These are phyloP conservation scores for Mus caroli DNA, from an alignment of 2,797 vertebrate species.

Conservation along the genomic window DNA sequence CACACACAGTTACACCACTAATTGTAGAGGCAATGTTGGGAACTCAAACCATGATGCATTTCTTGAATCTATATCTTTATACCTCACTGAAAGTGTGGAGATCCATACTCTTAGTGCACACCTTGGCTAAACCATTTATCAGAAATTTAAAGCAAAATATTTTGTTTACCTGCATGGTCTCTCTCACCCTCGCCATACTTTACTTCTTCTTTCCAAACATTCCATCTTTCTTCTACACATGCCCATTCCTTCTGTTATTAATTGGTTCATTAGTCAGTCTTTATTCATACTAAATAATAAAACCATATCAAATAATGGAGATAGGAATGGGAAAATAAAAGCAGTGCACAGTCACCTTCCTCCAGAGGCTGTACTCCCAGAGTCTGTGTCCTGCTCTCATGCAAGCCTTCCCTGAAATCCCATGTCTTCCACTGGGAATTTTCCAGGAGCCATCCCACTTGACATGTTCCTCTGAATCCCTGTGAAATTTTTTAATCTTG, in stretches of 20 bases:
- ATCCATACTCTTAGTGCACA: background rate
- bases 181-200: background rate
- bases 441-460: background rate
- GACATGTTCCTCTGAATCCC: slow-evolving; percentile 19
- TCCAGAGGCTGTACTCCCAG: background rate
- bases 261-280: background rate
- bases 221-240: background rate
- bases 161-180: background rate
- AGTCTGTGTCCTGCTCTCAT: background rate
- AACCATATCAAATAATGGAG: background rate
- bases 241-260: background rate
- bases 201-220: background rate
- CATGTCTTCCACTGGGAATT: background rate
- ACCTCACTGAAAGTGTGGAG: background rate
- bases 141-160: background rate
- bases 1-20: background rate
- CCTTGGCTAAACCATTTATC: background rate
- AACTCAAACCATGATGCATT: background rate
- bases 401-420: background rate
- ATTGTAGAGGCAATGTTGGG: background rate
- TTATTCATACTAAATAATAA: slow-evolving; percentile 2
- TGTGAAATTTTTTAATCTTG: slow-evolving; percentile 64
- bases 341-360: background rate
- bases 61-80: background rate
- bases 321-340: background rate